A percentile compares a stretch with the other conserved stretches of the same genome.
These are phyloP conservation scores for Eucidaris tribuloides DNA, from an alignment of 35 echinoderm and acorn worm species.

Conservation along the genomic window DNA sequence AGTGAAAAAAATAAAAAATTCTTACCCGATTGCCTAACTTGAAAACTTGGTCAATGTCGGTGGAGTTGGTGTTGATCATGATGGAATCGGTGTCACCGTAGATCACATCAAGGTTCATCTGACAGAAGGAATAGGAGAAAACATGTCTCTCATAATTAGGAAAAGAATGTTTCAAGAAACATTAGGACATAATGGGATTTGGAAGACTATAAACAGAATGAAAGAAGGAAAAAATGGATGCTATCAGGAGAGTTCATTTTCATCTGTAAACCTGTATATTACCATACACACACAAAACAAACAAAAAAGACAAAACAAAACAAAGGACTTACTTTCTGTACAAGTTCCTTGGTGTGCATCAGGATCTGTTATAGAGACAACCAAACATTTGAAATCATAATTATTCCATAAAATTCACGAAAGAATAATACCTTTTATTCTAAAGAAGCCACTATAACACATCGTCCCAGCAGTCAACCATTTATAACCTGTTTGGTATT, in stretches of 20 bases:
- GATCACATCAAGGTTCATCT: slow-evolving; percentile 99
- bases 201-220: too few relatives aligned
- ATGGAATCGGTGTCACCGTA: slow-evolving; percentile 99
- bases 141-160: too few relatives aligned
- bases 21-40: slow-evolving; percentile 93
- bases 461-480: too few relatives aligned
- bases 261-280: not conserved
- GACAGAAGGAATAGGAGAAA: too few relatives aligned
- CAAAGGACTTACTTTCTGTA: slow-evolving; percentile 69
- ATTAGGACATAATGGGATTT: too few relatives aligned
- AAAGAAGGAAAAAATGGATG: too few relatives aligned
- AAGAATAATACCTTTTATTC: too few relatives aligned
- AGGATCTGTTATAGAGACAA: slow-evolving; percentile 52
- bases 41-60: slow-evolving; percentile 80
- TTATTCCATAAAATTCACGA: not conserved
- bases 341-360: slow-evolving; percentile 88
- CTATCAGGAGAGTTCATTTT: not conserved
- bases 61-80: slow-evolving; percentile 98
- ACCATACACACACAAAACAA: too few relatives aligned
- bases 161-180: too few relatives aligned
- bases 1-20: not conserved
- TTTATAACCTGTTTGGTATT: too few relatives aligned
- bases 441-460: too few relatives aligned
- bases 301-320: too few relatives aligned
- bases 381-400: not conserved